These are phyloP conservation scores for Eupithecia subfuscata DNA, from an alignment of 2,888 invertebrate genomes.

Conservation along the genomic window DNA sequence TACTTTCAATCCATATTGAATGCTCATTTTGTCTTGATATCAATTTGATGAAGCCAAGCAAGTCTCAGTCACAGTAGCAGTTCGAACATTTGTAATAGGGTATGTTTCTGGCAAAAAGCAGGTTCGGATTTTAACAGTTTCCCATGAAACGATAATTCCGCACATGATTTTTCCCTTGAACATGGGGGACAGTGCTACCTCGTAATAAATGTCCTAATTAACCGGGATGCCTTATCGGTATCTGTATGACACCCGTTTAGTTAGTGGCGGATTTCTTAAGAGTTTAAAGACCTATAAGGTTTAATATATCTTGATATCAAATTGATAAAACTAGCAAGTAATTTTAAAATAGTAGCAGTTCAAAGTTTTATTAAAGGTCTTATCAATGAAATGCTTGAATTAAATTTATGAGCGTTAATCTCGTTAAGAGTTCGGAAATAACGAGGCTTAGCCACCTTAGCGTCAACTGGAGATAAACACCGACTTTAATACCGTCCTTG, in stretches of 20 bases:
- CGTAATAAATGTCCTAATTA: neutral
- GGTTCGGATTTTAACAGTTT: neutral
- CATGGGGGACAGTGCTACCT: neutral
- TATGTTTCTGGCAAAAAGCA: neutral
- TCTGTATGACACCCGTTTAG: neutral
- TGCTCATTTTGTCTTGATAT: neutral
- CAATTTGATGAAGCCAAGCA: neutral
- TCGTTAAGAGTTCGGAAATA: neutral
- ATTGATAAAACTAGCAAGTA: no score
- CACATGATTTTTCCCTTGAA: neutral
- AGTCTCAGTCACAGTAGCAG: neutral
- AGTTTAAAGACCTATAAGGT: no score
- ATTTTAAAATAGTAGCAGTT: no score
- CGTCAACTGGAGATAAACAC: neutral
- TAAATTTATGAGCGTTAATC: neutral
- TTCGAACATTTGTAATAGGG: neutral
- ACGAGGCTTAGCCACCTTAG: neutral
- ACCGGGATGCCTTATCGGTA: neutral
- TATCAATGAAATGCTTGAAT: conserved; percentile 1
- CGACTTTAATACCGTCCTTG: conserved; percentile 54
- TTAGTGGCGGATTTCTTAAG: neutral
- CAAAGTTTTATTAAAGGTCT: no score
- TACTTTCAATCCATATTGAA: conserved; percentile 23
- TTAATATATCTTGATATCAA: no score
- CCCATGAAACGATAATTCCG: neutral